Evolutionary conservation across 2,888 invertebrate genomes (phyloP), one percentile per base, ranked within the genome.

Genomic region (Labia minor): DNA sequence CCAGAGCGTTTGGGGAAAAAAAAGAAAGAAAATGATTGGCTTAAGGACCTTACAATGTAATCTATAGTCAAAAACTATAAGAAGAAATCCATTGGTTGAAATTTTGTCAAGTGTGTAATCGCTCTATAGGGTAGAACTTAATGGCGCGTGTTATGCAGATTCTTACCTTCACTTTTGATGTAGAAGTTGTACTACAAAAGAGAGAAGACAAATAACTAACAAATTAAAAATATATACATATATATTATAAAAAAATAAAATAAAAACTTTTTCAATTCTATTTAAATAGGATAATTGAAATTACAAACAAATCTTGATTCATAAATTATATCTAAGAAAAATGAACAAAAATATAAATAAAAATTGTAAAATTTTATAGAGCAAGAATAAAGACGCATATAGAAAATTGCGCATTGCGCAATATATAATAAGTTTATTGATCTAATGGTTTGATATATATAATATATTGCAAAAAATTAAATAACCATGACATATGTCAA

Each of bases 101-200:
- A 49, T 49, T 49, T 49, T 49, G 49, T 49, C 49, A 49, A 49
- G 49, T 49, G 49, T 49, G 49, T 49, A 49, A 49, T 49, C 49
- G 49, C 49, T 11, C 33, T 3, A n/a, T 3, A 49, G 49, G 49
- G 49, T 10, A 16, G 49, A 11, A 14, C 16, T 16, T 49, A 49
- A 49, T 49, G 49, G 49, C 16, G n/a, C 49, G 49, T 49, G 49
- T 14, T 49, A 49, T 49, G 49, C 49, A 49, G 49, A 49, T 49
- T 49, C 49, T 14, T 49, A 49, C 49, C 49, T 49, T 11, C 49
- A n/a, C 16, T 49, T 49, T 11, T 49, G 49, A n/a, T 26, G 8
- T 26, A 26, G 26, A 26, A 26, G 4, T 26, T 26, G 4, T 26
- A 6, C 8, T 8, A 8, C 3, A 8, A 26, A 26, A 26, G 26